phyloP scores from a whole-genome alignment of 2,888 invertebrate genomes.

The Dorcus parallelipipedus region DNA sequence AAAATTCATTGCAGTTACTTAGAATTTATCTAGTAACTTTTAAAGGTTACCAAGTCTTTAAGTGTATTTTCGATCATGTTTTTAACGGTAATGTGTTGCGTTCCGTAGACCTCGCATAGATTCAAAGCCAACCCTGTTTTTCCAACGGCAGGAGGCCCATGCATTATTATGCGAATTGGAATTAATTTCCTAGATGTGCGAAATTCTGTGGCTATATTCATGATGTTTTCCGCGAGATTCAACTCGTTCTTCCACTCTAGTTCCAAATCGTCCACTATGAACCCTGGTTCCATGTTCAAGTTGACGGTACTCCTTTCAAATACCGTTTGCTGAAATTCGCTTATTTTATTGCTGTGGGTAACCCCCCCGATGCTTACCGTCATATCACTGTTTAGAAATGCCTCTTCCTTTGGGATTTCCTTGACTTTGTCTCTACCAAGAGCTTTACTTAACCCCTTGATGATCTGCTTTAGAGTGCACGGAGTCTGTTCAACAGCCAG shows the following conservation, averaged over 20 bases:
- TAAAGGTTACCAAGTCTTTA: slow-evolving; percentile 52
- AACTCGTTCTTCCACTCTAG: slow-evolving; percentile 56
- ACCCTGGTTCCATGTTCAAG: slow-evolving; percentile 58
- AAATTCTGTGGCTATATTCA: slow-evolving; percentile 48
- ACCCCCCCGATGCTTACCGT: slow-evolving; percentile 32
- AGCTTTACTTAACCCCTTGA: slow-evolving; percentile 55
- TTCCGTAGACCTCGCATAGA: slow-evolving; percentile 57
- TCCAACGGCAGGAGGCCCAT: slow-evolving; percentile 65
- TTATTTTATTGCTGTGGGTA: too few species aligned
- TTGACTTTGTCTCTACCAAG: slow-evolving; percentile 57
- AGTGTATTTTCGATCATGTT: slow-evolving; percentile 55
- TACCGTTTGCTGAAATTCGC: slow-evolving; percentile 51
- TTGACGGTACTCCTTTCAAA: slow-evolving; percentile 58
- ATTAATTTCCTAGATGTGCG: slow-evolving; percentile 54
- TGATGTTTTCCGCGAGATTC: slow-evolving; percentile 52
- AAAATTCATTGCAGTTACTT: not conserved
- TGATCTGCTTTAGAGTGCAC: slow-evolving; percentile 54
- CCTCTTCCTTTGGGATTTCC: slow-evolving; percentile 56
- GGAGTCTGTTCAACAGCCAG: slow-evolving; percentile 61
- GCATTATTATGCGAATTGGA: slow-evolving; percentile 58
- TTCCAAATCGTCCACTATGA: slow-evolving; percentile 51
- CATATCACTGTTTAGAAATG: slow-evolving; percentile 55
- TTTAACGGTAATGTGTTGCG: slow-evolving; percentile 56
- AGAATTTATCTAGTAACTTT: not conserved
- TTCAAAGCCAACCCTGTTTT: slow-evolving; percentile 59